Base-by-base conservation (phyloP, 2,888 invertebrate species). In the Pimpla rufipes region DNA sequence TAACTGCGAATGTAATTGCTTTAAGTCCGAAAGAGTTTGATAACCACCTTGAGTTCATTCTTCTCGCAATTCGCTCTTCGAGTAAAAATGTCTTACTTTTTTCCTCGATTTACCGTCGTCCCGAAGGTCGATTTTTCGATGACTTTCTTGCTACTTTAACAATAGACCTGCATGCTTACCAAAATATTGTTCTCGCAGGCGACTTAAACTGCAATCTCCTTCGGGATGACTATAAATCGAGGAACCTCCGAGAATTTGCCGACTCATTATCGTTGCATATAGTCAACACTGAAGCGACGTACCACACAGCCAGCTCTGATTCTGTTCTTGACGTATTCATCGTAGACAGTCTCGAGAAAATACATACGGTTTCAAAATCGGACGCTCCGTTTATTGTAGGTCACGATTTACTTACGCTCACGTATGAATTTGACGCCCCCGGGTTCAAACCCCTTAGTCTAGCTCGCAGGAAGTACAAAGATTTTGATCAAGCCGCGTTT, bases 351-450 rank as follows among this genome's bases (percentile, higher is more conserved):
- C n/a, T 6, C 0, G 47, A 21, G 0, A 77, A 67, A 23, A 10
- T 64, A n/a, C 0, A 21, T 7, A 16, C 11, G 7, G 67, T 23
- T 66, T 11, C 37, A 13, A 71, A 79, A 35, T 62, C 78, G 2
- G 62, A 59, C 6, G 45, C 50, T 6, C 78, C 78, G 1, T 79
- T 71, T n/a, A 79, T 79, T n/a, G 59, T 45, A 3, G 62, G 71
- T 10, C 78, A 79, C 6, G 78, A 71, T 42, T 6, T 75, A 6
- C 35, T 64, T n/a, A n/a, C n/a, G n/a, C n/a, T n/a, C n/a, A n/a
- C n/a, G n/a, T n/a, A n/a, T n/a, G n/a, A n/a, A n/a, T n/a, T n/a
- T n/a, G n/a, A n/a, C n/a, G n/a, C n/a, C n/a, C n/a, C n/a, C n/a
- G n/a, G n/a, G n/a, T n/a, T n/a, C n/a, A n/a, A n/a, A n/a, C n/a